Evolutionary conservation across 2,888 invertebrate genomes (phyloP).

Genomic region (Holacanthella duospinosa): DNA sequence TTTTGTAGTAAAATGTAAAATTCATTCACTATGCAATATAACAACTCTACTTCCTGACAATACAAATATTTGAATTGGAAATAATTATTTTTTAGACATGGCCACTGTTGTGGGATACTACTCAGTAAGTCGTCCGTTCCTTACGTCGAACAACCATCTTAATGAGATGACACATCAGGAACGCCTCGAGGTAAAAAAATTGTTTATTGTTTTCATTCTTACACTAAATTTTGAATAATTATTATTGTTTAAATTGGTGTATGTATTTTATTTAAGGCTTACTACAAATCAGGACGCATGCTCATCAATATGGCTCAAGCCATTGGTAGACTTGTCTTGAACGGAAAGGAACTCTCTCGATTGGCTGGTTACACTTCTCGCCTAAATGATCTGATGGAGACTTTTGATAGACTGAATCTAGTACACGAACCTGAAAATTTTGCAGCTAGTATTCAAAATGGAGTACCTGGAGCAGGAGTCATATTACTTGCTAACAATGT

Average conservation of each 20-base stretch:
- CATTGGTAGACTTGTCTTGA: constrained; percentile 85
- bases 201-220: not conserved
- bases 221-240: constrained; percentile 4
- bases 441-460: not conserved
- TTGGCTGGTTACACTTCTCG: constrained; percentile 88
- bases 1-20: constrained; percentile 85
- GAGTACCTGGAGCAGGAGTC: not conserved
- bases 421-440: constrained; percentile 22
- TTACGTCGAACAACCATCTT: constrained; percentile 61
- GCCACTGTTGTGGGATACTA: constrained; percentile 94
- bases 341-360: constrained; percentile 86
- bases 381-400: constrained; percentile 76
- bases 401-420: constrained; percentile 68
- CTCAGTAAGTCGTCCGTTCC: constrained; percentile 89
- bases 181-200: constrained; percentile 57
- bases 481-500: constrained; percentile 41
- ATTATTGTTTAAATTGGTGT: constrained; percentile 23
- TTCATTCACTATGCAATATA: not conserved
- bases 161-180: constrained; percentile 58
- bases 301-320: constrained; percentile 92
- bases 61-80: not conserved
- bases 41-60: not conserved
- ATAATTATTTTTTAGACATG: constrained; percentile 52
- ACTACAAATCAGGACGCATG: constrained; percentile 96
- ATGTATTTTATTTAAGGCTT: constrained; percentile 52